Conservation (phyloP, 2,113 vertebrate genomes). For the Condylura cristata region DNA sequence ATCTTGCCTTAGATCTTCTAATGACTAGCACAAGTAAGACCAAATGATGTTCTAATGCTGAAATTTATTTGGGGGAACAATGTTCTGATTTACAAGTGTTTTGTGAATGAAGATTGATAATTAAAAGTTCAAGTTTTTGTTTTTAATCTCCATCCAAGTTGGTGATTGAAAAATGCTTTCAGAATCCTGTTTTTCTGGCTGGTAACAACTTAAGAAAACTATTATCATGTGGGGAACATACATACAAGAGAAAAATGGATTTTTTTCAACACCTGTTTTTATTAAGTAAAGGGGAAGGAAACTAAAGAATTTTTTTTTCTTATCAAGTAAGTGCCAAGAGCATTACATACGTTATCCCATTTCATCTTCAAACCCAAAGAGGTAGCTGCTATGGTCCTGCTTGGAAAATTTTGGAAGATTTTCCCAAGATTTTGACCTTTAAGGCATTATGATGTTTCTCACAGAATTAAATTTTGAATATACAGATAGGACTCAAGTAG, state of each 20-base stretch:
- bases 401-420: background rate
- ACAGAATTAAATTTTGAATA: slow-evolving; percentile 15
- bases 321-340: slow-evolving; percentile 41
- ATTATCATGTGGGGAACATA: slow-evolving; percentile 33
- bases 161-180: slow-evolving; percentile 42
- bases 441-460: background rate
- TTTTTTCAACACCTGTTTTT: slow-evolving; percentile 62
- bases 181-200: slow-evolving; percentile 3
- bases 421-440: background rate
- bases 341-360: background rate
- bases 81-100: background rate
- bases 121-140: background rate
- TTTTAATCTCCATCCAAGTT: background rate
- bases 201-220: slow-evolving; percentile 27
- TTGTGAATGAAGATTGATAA: background rate
- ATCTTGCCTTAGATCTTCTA: background rate
- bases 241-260: slow-evolving; percentile 1
- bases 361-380: slow-evolving; percentile 16
- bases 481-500: background rate
- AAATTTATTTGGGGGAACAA: background rate
- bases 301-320: background rate
- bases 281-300: slow-evolving; percentile 54
- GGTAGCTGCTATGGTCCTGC: background rate
- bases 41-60: background rate
- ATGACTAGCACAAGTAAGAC: background rate